Evolutionary conservation across 37 sponge, comb jelly and placozoan genomes (phyloP).

Genomic region (Lycopodina hypogea): DNA sequence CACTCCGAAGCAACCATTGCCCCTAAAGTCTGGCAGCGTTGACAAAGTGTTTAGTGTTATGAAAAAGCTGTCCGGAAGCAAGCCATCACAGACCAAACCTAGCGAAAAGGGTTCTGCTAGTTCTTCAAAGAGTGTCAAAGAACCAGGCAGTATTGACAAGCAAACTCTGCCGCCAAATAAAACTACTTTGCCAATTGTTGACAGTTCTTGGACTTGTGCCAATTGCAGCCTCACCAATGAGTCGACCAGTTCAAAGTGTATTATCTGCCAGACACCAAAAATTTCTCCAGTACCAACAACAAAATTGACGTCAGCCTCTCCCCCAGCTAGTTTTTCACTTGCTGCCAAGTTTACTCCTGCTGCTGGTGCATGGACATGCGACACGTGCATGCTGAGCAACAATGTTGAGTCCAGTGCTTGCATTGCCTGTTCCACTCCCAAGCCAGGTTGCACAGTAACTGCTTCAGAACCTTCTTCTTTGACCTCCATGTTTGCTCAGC

Average conservation of each 20-base stretch:
- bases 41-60: neutral
- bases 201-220: constrained; percentile 52
- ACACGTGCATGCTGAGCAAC: constrained; percentile 61
- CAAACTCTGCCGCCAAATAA: no score
- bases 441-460: neutral
- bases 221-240: constrained; percentile 56
- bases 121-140: constrained; percentile 17
- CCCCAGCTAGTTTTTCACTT: neutral
- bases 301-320: neutral
- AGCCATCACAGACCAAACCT: neutral
- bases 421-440: constrained; percentile 12
- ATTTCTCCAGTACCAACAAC: constrained; percentile 10
- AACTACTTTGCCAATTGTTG: constrained; percentile 6
- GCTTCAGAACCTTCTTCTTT: neutral
- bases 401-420: constrained; percentile 25
- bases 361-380: constrained; percentile 40
- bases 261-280: constrained; percentile 39
- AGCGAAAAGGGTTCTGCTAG: neutral
- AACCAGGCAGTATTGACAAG: no score
- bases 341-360: constrained; percentile 40
- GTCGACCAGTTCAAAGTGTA: constrained; percentile 22
- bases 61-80: neutral
- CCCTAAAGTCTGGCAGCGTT: constrained; percentile 28
- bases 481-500: neutral
- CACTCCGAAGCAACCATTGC: neutral